phyloP scores from a whole-genome alignment of 2,113 vertebrate genomes.

The Aviceda subcristata region DNA sequence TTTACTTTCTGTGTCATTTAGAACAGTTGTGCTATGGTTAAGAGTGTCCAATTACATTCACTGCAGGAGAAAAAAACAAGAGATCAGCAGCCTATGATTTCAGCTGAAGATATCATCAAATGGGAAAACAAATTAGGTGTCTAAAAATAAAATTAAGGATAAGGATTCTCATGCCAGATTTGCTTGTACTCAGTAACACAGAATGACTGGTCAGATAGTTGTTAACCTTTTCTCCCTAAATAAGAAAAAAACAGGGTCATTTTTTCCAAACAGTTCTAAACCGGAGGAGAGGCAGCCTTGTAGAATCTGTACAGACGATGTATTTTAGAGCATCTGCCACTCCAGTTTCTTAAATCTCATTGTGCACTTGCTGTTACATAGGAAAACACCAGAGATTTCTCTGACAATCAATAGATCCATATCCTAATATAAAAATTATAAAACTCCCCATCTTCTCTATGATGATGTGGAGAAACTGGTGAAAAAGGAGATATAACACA shows the following conservation, averaged over 20 bases:
- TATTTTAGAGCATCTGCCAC: neutral
- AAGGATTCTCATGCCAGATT: constrained; percentile 63
- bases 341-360: neutral
- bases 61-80: constrained; percentile 66
- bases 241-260: neutral
- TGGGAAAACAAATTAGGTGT: constrained; percentile 70
- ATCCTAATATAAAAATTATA: neutral
- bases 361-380: neutral
- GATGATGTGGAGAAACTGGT: neutral
- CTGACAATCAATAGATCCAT: neutral
- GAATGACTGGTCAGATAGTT: constrained; percentile 50
- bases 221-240: constrained; percentile 43
- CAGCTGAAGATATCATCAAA: constrained; percentile 61
- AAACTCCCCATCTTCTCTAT: rapidly evolving
- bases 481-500: neutral
- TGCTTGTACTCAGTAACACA: constrained; percentile 60
- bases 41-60: constrained; percentile 70
- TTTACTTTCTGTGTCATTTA: constrained; percentile 44
- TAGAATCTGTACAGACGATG: rapidly evolving
- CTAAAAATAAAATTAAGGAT: constrained; percentile 76
- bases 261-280: neutral
- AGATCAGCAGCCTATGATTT: constrained; percentile 57
- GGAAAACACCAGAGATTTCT: neutral
- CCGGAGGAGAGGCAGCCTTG: neutral
- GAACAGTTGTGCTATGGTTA: constrained; percentile 27